Evolutionary conservation across 2,113 vertebrate genomes (phyloP).

Genomic region (Gallinago jamesoni): DNA sequence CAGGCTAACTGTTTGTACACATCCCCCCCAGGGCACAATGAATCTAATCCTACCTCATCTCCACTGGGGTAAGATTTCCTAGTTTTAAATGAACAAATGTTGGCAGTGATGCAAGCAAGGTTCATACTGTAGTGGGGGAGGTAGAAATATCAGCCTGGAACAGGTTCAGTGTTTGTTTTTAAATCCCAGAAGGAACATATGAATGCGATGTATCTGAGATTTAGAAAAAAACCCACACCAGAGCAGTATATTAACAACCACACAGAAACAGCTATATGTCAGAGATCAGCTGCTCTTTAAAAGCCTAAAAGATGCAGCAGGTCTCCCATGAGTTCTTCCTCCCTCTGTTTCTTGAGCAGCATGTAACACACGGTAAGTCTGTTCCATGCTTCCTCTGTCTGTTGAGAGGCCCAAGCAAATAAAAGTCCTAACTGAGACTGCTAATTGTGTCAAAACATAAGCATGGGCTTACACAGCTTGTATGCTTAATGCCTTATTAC

Average conservation of each 20-base stretch:
- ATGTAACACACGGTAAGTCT: background rate
- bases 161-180: conserved; percentile 49
- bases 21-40: background rate
- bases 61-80: background rate
- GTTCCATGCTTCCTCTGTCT: background rate
- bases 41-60: conserved; percentile 5
- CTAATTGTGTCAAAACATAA: conserved; percentile 41
- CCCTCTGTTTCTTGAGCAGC: background rate
- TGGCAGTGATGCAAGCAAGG: conserved; percentile 36
- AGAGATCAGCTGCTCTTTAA: conserved; percentile 51
- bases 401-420: conserved; percentile 23
- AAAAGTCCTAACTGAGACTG: background rate
- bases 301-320: conserved; percentile 6
- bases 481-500: conserved; percentile 9
- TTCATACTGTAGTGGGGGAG: background rate
- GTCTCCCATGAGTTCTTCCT: background rate
- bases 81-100: conserved; percentile 37
- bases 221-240: background rate
- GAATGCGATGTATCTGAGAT: conserved; percentile 2
- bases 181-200: conserved; percentile 28
- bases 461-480: background rate
- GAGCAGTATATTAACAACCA: conserved; percentile 11
- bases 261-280: conserved; percentile 20
- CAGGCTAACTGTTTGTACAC: background rate
- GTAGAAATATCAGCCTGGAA: conserved; percentile 36